Percentiles rank a stretch among this genome's conserved stretches.
Conservation (phyloP, 2,797 vertebrate species). For the Falco novaeseelandiae region DNA sequence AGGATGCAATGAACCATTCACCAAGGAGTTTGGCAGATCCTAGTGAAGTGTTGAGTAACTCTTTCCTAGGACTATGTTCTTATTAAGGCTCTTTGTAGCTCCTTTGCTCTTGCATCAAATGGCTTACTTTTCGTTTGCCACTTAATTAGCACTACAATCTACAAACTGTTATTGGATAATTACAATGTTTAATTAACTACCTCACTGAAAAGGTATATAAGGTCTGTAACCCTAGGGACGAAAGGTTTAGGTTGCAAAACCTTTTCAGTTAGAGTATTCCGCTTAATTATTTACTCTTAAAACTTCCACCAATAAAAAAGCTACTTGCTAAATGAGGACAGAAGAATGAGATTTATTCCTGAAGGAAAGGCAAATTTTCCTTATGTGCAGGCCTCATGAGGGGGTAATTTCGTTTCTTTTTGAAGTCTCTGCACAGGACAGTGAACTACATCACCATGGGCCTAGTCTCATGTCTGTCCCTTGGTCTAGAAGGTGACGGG, state of each 20-base stretch:
- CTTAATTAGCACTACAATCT: neutral
- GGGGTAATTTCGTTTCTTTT: neutral
- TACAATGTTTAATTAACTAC: neutral
- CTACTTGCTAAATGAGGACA: neutral
- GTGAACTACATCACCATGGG: neutral
- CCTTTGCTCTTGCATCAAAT: neutral
- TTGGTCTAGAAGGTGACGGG: neutral
- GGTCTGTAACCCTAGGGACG: neutral
- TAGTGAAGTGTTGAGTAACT: neutral
- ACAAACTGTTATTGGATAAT: neutral
- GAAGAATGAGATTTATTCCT: neutral
- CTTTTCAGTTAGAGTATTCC: neutral
- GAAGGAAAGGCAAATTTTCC: neutral
- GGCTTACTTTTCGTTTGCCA: neutral
- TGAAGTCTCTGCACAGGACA: neutral
- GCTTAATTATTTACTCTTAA: neutral
- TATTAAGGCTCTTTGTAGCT: neutral
- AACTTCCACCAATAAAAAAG: neutral
- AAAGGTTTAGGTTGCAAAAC: neutral
- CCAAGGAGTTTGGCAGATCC: neutral
- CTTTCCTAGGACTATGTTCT: neutral
- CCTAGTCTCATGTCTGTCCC: rapidly evolving
- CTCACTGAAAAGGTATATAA: neutral
- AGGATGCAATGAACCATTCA: neutral
- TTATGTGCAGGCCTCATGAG: neutral